Evolutionary conservation across 2,797 vertebrate species (phyloP), one percentile per base, ranked within the genome.

Genomic region (Anableps anableps): DNA sequence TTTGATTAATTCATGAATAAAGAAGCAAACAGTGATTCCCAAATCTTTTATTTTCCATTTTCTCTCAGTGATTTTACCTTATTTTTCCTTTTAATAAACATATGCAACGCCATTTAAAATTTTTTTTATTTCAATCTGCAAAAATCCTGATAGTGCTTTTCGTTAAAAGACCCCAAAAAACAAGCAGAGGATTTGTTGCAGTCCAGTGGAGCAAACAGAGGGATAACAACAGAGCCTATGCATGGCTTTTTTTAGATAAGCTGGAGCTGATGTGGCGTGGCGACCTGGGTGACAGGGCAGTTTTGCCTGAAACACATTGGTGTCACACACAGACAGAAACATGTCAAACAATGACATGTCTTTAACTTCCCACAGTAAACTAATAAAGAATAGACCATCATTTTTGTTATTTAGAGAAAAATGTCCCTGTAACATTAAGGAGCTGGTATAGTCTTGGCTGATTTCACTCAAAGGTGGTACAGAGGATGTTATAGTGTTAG

Each of bases 201-300:
- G 75, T 74, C 72, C 58, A 66, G 31, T 16, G 81, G 66, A 71
- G 83, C 77, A 51, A 70, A n/a, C 43, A 73, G 80, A 76, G 34
- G 36, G 79, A 81, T 29, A 74, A 89, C 83, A 83, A 50, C 81
- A 81, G 26, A n/a, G n/a, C 10, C 55, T 58, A 9, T 5, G 5
- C 8, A 26, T 53, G 51, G 23, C 43, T 60, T 60, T 60, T 31
- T 13, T 29, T 31, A 60, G 58, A 29, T 60, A 77, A 78, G 78
- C 75, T 72, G 85, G 72, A 92, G 88, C 87, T 87, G 91, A 91
- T 90, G 89, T 88, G 87, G 85, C 81, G 80, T 92, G 91, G 83
- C 77, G 89, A 93, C 91, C 92, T 81, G 7, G 85, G 73, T 87
- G 81, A 77, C 87, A 86, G 91, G 90, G 78, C 81, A 81, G 51